Base-by-base conservation (phyloP, 2,113 vertebrate genomes). In the Onychorhynchus coronatus region DNA sequence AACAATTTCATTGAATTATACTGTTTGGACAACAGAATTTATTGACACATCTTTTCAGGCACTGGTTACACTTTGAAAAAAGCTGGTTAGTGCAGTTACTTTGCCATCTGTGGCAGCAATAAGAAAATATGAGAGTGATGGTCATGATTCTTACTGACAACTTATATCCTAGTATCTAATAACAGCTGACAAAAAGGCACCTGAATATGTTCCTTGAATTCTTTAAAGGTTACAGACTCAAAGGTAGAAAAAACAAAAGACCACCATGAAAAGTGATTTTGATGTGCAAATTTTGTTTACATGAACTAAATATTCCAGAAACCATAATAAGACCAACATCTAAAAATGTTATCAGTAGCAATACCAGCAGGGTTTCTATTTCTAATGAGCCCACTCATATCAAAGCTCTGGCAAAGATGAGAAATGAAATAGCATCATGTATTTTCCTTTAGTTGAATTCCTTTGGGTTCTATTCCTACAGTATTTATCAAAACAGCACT, bases 401-500 rank as follows among this genome's bases (percentile, higher is more conserved):
- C 74, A 95, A 91, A 95, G n/a, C 30, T 53, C 83, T 56, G 53
- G 49, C 44, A 91, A 85, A 95, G 77, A 94, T 68, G 67, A 97
- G 89, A 95, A 96, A 96, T 86, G 53, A 83, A 97, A 93, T 20
- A 63, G 30, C 20, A 88, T 61, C 11, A 21, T 42, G 72, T 94
- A 55, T 93, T 97, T 95, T 96, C 94, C 91, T 93, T 97, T 62
- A 81, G 55, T 85, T 33, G 35, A 89, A 80, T 96, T 92, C 89
- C 93, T 97, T 58, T 52, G 65, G 76, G 96, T 89, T 94, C 55
- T 92, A 88, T 94, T 97, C 63, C 53, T 93, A 65, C 31, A 94
- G 79, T 96, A 93, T 94, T 97, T 97, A 95, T 95, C 91, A 95
- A 97, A 98, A 93, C 46, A 97, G 61, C 52, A 93, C 67, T 97